These are phyloP conservation scores for Ariolimax columbianus DNA, from an alignment of 2,888 invertebrate species.

Conservation along the genomic window DNA sequence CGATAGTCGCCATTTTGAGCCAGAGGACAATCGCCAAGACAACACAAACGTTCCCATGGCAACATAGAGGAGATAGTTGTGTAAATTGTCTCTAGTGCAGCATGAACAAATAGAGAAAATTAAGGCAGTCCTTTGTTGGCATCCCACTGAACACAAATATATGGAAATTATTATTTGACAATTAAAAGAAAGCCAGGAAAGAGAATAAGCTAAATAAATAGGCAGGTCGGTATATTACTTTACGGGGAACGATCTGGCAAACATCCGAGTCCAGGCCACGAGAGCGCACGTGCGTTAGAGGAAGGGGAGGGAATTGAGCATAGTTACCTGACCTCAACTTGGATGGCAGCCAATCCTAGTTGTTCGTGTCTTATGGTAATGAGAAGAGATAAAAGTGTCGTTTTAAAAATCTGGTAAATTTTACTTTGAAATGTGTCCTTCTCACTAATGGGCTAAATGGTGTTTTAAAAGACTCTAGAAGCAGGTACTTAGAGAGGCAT, in stretches of 20 bases:
- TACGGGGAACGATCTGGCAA: conserved; percentile 15
- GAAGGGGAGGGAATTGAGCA: neutral
- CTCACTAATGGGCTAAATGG: neutral
- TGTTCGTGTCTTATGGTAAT: conserved; percentile 38
- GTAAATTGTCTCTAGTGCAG: conserved; percentile 50
- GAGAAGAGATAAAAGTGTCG: neutral
- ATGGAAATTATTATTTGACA: conserved; percentile 53
- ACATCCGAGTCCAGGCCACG: neutral
- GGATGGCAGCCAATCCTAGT: conserved; percentile 21
- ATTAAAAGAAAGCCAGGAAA: conserved; percentile 49
- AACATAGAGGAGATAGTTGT: conserved; percentile 42
- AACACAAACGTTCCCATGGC: conserved; percentile 51
- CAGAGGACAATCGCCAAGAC: conserved; percentile 48
- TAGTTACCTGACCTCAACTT: conserved; percentile 35
- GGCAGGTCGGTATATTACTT: conserved; percentile 30
- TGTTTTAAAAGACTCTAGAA: conserved; percentile 9
- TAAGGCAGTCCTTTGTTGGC: conserved; percentile 45
- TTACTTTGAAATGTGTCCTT: neutral
- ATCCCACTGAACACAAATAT: conserved; percentile 31
- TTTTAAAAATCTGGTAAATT: neutral
- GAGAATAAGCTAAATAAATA: conserved; percentile 48
- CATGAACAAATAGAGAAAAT: conserved; percentile 46
- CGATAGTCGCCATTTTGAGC: conserved; percentile 47
- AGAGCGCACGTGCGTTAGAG: neutral
- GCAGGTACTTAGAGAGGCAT: neutral